Evolutionary conservation across 2,888 invertebrate genomes (phyloP).

Genomic region (Nematopogon swammerdamellus): DNA sequence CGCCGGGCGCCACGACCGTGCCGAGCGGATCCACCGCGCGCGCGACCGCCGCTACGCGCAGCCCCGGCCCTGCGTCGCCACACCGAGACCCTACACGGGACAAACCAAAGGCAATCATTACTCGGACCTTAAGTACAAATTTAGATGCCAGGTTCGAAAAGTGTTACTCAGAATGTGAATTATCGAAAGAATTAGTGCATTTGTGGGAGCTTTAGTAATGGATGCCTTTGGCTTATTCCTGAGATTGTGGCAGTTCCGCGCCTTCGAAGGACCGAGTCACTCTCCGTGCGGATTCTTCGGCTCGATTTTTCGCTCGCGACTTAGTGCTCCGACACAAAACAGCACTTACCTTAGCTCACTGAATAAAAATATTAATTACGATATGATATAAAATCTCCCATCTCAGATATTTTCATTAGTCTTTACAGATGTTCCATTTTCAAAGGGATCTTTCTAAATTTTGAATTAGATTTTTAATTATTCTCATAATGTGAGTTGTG

Average conservation of each 20-base stretch:
- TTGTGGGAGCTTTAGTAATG: conserved; percentile 15
- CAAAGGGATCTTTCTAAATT: no score
- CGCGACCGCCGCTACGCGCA: conserved; percentile 50
- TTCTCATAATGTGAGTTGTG: no score
- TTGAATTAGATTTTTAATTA: no score
- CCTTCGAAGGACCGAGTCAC: no score
- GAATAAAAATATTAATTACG: neutral
- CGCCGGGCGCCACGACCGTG: conserved; percentile 60
- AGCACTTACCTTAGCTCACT: neutral
- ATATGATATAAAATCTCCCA: no score
- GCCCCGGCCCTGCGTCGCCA: conserved; percentile 8
- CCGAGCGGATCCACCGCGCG: conserved; percentile 77
- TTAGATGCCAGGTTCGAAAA: conserved; percentile 2
- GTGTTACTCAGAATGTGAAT: conserved; percentile 6
- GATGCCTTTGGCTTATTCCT: conserved; percentile 50
- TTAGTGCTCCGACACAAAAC: neutral
- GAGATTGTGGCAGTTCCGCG: no score
- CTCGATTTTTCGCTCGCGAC: no score
- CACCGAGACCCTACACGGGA: conserved; percentile 64
- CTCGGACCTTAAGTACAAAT: conserved; percentile 14
- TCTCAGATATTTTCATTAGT: no score
- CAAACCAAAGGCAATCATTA: conserved; percentile 77
- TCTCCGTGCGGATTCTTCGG: no score
- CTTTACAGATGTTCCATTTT: no score
- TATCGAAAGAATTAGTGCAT: conserved; percentile 7